A percentile compares a stretch with the other conserved stretches of the same genome.
phyloP scores from a whole-genome alignment of 2,113 vertebrate genomes.

The Orthochromis malagaraziensis region DNA sequence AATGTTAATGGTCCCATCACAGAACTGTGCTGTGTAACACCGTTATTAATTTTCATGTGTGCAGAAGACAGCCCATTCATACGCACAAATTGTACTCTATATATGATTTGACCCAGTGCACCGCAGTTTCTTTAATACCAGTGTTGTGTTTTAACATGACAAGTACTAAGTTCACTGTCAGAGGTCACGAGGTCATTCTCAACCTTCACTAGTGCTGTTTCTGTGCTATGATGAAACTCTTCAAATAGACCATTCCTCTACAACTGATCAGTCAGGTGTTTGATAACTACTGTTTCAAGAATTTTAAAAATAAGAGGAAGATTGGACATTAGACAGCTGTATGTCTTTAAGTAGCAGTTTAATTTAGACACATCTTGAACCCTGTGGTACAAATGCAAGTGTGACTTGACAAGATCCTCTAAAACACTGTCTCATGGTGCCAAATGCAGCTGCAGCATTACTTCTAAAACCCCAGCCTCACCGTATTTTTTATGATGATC shows the following conservation, averaged over 20 bases:
- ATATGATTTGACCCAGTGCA: not conserved
- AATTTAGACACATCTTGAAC: accelerated
- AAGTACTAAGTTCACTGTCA: not conserved
- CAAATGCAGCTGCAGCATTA: not conserved
- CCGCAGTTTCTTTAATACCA: not conserved
- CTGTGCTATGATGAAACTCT: not conserved
- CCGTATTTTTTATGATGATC: accelerated
- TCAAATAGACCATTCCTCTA: not conserved
- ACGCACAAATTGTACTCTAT: not conserved
- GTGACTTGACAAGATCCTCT: not conserved
- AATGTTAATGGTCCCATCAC: not conserved
- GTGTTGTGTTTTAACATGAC: not conserved
- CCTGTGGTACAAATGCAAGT: not conserved
- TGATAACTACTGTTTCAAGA: not conserved
- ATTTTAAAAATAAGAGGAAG: accelerated
- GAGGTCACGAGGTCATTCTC: not conserved
- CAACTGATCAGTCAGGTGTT: not conserved
- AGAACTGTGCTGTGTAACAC: not conserved
- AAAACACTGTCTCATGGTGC: accelerated
- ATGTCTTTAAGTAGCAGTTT: accelerated
- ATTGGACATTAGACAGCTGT: accelerated
- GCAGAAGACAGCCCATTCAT: not conserved
- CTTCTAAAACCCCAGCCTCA: accelerated
- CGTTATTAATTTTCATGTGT: not conserved
- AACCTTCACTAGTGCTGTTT: not conserved